These are phyloP conservation scores for Metaphire vulgaris DNA, from an alignment of 1,140 invertebrate species.

Conservation along the genomic window DNA sequence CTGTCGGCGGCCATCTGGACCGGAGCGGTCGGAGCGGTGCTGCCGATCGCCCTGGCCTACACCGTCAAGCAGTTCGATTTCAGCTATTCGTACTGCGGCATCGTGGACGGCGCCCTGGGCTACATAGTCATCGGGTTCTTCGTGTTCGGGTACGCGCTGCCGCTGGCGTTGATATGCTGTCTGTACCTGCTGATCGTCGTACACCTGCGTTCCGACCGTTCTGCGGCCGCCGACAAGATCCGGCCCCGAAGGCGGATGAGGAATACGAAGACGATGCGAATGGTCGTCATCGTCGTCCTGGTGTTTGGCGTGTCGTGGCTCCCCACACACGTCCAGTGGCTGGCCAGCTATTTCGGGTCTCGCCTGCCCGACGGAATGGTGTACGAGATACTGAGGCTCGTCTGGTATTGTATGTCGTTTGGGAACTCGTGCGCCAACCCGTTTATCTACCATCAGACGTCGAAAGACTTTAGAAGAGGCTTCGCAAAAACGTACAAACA, in stretches of 20 bases:
- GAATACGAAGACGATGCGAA: background rate
- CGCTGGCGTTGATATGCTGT: background rate
- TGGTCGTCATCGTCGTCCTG: background rate
- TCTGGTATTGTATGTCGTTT: slow-evolving; percentile 33
- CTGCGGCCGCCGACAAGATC: background rate
- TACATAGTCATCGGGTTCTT: slow-evolving; percentile 1
- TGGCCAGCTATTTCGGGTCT: background rate
- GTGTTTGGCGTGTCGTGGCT: background rate
- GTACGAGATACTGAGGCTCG: slow-evolving; percentile 19
- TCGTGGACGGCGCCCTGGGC: background rate
- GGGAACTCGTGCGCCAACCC: slow-evolving; percentile 33
- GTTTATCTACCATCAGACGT: slow-evolving; percentile 31
- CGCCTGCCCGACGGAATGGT: background rate
- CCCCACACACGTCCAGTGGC: background rate
- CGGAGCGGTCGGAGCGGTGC: background rate
- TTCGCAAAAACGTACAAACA: slow-evolving; percentile 14
- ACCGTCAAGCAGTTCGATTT: background rate
- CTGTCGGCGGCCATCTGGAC: background rate
- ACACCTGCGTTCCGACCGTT: background rate
- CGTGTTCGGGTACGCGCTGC: slow-evolving; percentile 6
- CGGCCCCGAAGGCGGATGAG: background rate
- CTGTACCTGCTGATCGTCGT: background rate
- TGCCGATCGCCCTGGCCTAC: background rate
- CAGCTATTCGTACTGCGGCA: background rate
- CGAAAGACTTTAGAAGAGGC: slow-evolving; percentile 30